Conservation (phyloP, 2,113 vertebrate species). For the Mus pahari region DNA sequence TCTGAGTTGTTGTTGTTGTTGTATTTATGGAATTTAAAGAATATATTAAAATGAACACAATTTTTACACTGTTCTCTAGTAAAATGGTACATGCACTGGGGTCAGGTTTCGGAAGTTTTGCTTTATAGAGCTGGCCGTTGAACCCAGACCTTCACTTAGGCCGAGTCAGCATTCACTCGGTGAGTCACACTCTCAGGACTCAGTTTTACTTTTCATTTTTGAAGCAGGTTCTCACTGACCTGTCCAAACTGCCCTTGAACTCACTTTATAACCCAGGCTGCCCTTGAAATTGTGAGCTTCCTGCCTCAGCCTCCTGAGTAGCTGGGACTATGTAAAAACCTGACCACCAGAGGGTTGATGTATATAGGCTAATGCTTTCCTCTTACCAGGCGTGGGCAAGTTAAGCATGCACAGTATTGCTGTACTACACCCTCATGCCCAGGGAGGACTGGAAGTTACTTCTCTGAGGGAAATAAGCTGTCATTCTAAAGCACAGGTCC, state of each 20-base stretch:
- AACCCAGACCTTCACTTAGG: neutral
- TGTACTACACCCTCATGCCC: too few species aligned
- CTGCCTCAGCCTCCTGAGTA: neutral
- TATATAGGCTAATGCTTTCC: neutral
- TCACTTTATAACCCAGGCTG: neutral
- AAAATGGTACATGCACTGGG: neutral
- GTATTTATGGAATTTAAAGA: slow-evolving; percentile 46
- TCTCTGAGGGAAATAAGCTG: slow-evolving; percentile 21
- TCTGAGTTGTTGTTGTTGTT: neutral
- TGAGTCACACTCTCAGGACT: neutral
- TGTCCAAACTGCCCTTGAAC: neutral
- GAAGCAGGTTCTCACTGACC: neutral
- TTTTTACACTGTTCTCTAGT: slow-evolving; percentile 32
- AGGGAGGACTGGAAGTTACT: neutral
- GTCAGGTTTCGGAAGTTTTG: neutral
- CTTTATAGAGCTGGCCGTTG: neutral
- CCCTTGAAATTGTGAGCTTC: neutral
- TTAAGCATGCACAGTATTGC: neutral
- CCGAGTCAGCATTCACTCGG: neutral
- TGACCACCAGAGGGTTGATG: neutral
- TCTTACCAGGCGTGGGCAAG: neutral
- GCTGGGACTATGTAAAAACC: neutral
- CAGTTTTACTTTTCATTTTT: neutral
- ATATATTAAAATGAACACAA: neutral
- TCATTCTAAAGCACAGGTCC: slow-evolving; percentile 25